Percentiles rank a stretch among this genome's conserved stretches.
phyloP scores from a whole-genome alignment of 2,888 invertebrate genomes.

The Cheilosia grossa region DNA sequence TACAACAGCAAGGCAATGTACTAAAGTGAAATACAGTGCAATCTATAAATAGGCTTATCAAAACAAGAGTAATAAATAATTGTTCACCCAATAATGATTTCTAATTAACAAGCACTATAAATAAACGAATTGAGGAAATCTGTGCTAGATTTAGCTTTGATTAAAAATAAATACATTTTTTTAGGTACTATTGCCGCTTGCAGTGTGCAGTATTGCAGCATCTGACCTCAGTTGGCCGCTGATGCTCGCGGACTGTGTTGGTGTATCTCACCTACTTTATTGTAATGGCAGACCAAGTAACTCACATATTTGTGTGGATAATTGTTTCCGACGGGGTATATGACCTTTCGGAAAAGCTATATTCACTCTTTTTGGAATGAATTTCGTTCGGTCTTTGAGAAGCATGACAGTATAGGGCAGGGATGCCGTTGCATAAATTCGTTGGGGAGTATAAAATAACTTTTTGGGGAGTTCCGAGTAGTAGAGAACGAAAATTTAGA shows the following conservation, averaged over 20 bases:
- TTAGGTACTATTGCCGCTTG: neutral
- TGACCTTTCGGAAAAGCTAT: too few relatives aligned
- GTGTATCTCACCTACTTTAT: constrained; percentile 30
- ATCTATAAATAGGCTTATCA: constrained; percentile 60
- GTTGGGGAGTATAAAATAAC: too few relatives aligned
- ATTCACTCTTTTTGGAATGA: too few relatives aligned
- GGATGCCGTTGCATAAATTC: too few relatives aligned
- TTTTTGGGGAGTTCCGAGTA: too few relatives aligned
- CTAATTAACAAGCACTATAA: constrained; percentile 52
- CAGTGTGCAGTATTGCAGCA: constrained; percentile 10
- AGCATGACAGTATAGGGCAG: too few relatives aligned
- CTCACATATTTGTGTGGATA: too few relatives aligned
- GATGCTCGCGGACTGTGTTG: constrained; percentile 19
- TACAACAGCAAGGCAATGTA: neutral
- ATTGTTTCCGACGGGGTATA: too few relatives aligned
- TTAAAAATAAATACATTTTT: constrained; percentile 26
- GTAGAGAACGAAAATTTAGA: too few relatives aligned
- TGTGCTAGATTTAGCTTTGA: constrained; percentile 65
- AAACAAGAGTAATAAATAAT: constrained; percentile 61
- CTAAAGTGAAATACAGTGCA: constrained; percentile 5
- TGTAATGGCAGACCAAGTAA: too few relatives aligned
- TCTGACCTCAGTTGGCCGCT: constrained; percentile 51
- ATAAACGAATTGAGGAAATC: constrained; percentile 63
- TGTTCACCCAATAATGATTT: constrained; percentile 54
- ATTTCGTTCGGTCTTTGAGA: too few relatives aligned